phyloP scores from a whole-genome alignment of 2,113 vertebrate genomes.

The Globicephala melas region DNA sequence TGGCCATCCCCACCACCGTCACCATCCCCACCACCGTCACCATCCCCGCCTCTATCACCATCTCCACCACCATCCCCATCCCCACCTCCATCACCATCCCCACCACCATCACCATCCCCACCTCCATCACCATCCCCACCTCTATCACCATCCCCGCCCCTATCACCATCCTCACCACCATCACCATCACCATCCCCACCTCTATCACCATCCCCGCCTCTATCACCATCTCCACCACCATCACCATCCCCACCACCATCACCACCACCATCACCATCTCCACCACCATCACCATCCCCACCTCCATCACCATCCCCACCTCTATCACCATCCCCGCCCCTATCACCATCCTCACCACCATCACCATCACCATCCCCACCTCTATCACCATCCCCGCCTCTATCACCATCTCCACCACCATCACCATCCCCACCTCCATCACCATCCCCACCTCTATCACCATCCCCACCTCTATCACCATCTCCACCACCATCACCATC shows the following conservation, averaged over 20 bases:
- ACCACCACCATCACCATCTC: fast-evolving
- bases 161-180: no score
- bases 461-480: not conserved
- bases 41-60: no score
- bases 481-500: not conserved
- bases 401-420: not conserved
- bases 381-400: not conserved
- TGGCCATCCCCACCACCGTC: not conserved
- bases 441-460: not conserved
- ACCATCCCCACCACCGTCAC: not conserved
- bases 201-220: not conserved
- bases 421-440: no score
- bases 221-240: no score
- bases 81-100: not conserved
- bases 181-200: no score
- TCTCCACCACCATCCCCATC: not conserved
- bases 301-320: not conserved
- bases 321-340: not conserved
- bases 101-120: not conserved
- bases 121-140: no score
- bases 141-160: no score
- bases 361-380: no score
- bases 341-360: no score
- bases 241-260: no score
- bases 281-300: no score